A percentile compares a stretch with the other conserved stretches of the same genome.
These are phyloP conservation scores for Lottia scabra DNA, from an alignment of 2,888 invertebrate species.

Conservation along the genomic window DNA sequence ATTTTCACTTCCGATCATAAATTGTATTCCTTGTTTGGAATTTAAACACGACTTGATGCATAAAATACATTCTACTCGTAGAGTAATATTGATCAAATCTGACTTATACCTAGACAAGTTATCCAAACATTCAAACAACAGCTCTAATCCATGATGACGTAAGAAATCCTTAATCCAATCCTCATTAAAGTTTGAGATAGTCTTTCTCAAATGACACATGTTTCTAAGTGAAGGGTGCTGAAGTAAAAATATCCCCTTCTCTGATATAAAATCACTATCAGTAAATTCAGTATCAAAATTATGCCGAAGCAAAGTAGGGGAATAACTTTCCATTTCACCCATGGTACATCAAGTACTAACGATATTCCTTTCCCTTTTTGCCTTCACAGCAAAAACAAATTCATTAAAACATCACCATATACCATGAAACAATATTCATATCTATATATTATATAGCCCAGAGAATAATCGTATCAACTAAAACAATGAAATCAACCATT, in stretches of 20 bases:
- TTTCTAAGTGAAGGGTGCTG: slow-evolving; percentile 55
- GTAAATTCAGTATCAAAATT: background rate
- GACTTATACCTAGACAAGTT: slow-evolving; percentile 41
- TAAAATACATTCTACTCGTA: slow-evolving; percentile 61
- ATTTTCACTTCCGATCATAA: slow-evolving; percentile 92
- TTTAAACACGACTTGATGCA: slow-evolving; percentile 77
- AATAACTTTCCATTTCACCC: too few species aligned
- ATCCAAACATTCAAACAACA: slow-evolving; percentile 54
- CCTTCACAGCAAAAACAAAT: too few species aligned
- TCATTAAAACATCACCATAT: too few species aligned
- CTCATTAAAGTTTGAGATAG: slow-evolving; percentile 48
- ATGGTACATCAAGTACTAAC: too few species aligned
- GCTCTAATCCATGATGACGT: slow-evolving; percentile 51
- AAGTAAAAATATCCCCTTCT: slow-evolving; percentile 49
- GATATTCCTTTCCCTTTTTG: too few species aligned
- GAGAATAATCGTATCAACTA: too few species aligned
- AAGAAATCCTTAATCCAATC: slow-evolving; percentile 62
- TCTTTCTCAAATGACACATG: slow-evolving; percentile 54
- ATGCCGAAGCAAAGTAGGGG: too few species aligned
- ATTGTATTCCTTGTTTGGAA: slow-evolving; percentile 91
- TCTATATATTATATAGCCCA: too few species aligned
- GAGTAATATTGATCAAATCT: slow-evolving; percentile 44
- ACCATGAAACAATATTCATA: too few species aligned
- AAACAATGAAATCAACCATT: too few species aligned
- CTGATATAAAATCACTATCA: slow-evolving; percentile 34